These are phyloP conservation scores for Notothenia coriiceps DNA, from an alignment of 2,113 vertebrate genomes.

Conservation along the genomic window DNA sequence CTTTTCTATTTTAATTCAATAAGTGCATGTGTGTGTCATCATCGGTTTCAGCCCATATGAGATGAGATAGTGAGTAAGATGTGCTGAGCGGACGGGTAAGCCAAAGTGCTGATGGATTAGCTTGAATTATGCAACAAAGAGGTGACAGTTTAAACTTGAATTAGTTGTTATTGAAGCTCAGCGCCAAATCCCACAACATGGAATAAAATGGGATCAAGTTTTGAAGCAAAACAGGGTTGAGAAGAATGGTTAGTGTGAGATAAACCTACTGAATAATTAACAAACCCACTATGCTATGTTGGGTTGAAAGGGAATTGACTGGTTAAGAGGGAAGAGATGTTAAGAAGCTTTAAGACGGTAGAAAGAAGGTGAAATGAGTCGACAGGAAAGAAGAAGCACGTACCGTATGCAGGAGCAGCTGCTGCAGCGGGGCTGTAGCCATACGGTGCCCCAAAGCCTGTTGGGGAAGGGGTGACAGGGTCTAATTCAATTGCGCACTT, in stretches of 20 bases:
- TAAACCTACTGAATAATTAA: constrained; percentile 13
- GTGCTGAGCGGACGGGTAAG: constrained; percentile 84
- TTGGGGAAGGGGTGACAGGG: constrained; percentile 57
- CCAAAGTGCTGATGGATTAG: constrained; percentile 86
- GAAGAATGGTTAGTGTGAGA: background rate
- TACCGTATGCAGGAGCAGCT: constrained; percentile 94
- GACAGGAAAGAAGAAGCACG: constrained; percentile 72
- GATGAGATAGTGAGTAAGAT: constrained; percentile 82
- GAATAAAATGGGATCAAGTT: constrained; percentile 5
- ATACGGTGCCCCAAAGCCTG: constrained; percentile 96
- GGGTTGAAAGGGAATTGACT: background rate
- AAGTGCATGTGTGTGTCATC: background rate
- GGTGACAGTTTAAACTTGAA: constrained; percentile 48
- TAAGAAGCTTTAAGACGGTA: constrained; percentile 20
- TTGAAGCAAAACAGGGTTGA: background rate
- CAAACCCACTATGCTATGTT: constrained; percentile 1
- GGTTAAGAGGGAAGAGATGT: constrained; percentile 14
- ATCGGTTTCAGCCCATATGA: constrained; percentile 51
- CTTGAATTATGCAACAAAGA: constrained; percentile 87
- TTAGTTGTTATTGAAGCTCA: constrained; percentile 2
- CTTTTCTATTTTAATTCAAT: background rate
- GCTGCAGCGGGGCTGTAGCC: constrained; percentile 95
- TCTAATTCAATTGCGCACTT: constrained; percentile 38
- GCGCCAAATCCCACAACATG: constrained; percentile 12
- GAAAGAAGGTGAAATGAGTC: constrained; percentile 11